Base-by-base conservation (phyloP, 2,888 invertebrate genomes). In the Mythimna lalbum region DNA sequence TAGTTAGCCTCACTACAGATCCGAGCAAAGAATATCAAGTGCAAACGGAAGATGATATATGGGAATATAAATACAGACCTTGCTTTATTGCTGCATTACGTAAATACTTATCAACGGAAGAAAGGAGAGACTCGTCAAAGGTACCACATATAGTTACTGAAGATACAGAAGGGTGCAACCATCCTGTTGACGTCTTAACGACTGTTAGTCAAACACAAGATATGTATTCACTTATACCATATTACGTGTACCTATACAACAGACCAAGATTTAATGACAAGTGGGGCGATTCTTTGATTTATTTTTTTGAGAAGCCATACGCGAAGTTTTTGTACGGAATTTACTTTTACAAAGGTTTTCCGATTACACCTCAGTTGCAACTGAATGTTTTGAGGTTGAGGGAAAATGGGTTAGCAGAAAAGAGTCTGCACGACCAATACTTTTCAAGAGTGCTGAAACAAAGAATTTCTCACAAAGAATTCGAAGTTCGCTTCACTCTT, bases 1-100 rank as follows among this genome's bases (percentile, higher is more conserved):
- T 93, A 12, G 84, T 89, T 17, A 90, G 92, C 76, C 67, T 92
- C 0, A 87, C 85, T 3, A 88, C 89, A 1, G 73, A 91, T 36
- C 90, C 91, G 0, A 70, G 73, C 4, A 68, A 73, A 9, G 84
- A 87, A 17, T 89, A 91, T 66, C 93, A 94, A 79, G 84, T 93
- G 52, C 82, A 87, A 1, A 83, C 73, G 0, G 84, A 84, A 27
- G 75, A 87, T 5, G 93, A 92, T 43, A 69, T 93, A 4, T 2
- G 10, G 0, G 63, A 77, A 1, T 87, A 82, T 49, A 73, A 89
- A 4, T 69, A 92, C 19, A 80, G 87, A 23, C 88, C 93, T 2
- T 95, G 95, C 53, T 67, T 93, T 2, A 89, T 91, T 80, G 1
- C 23, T 0, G 80, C 80, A 1, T 76, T 93, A 36, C 63, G 65